These are phyloP conservation scores for Teleiodes luculella DNA, from an alignment of 2,888 invertebrate genomes.

Conservation along the genomic window DNA sequence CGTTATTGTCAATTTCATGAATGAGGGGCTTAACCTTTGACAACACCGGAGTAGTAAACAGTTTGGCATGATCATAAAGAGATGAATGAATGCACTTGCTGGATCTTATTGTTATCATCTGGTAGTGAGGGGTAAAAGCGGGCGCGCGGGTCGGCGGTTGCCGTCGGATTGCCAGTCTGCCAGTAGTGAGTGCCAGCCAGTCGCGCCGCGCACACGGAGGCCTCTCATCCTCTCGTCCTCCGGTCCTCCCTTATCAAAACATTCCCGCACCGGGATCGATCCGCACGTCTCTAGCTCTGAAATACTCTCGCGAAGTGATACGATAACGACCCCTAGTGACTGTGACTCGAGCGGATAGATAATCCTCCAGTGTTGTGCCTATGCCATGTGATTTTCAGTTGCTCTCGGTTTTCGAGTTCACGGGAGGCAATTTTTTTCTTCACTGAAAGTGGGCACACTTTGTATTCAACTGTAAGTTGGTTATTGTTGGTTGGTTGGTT, in stretches of 20 bases:
- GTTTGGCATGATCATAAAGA: constrained; percentile 10
- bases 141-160: constrained; percentile 18
- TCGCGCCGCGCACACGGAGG: constrained; percentile 64
- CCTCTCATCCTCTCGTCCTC: constrained; percentile 28
- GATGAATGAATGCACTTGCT: constrained; percentile 65
- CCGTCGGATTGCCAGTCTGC: constrained; percentile 15
- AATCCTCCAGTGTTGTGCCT: constrained; percentile 39
- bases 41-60: background rate
- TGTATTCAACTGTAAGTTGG: constrained; percentile 9
- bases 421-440: constrained; percentile 21
- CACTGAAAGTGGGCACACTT: background rate
- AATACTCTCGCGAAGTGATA: constrained; percentile 42
- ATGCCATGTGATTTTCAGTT: constrained; percentile 38
- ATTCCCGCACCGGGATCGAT: constrained; percentile 68
- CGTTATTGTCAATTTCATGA: no score
- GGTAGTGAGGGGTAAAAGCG: background rate
- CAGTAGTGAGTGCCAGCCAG: no score
- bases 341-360: constrained; percentile 50
- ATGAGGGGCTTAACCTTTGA: no score
- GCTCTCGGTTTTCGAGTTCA: constrained; percentile 22
- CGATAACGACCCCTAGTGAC: constrained; percentile 49
- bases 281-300: constrained; percentile 48
- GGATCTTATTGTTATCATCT: constrained; percentile 38
- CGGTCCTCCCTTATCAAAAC: constrained; percentile 56
- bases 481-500: background rate